Base-by-base conservation (phyloP, 2,888 invertebrate species). In the Mamestra brassicae region DNA sequence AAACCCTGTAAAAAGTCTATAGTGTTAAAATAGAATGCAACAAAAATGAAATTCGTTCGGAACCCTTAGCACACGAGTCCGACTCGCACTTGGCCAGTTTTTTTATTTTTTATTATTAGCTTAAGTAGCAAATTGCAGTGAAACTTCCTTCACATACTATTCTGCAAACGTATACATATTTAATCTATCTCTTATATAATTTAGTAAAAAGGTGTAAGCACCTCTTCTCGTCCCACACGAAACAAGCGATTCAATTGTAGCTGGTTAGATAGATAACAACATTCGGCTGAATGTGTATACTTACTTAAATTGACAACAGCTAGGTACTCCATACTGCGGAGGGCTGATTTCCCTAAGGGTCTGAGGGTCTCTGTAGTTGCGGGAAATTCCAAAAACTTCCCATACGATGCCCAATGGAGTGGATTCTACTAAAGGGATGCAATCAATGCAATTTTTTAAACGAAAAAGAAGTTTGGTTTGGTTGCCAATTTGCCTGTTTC, bases 311-410 rank as follows among this genome's bases (percentile, higher is more conserved):
- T 83, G 83, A 78, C 79, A 69, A 70, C 50, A 72, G 57, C 57
- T 57, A 26, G 26, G 26, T 26, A 72, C 73, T 65, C 65, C 79
- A 73, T 78, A 61, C 66, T n/a, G n/a, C 58, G 55, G 73, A 78
- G 58, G 74, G 47, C 83, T 80, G 80, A 80, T 80, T 80, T 80
- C 80, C 80, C 80, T 47, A 52, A 78, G 83, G 80, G 34, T 66
- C 54, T 36, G 13, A 57, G 65, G 64, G 62, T 45, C 17, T 69
- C 55, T 34, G 45, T 63, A 78, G 50, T 83, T 62, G 74, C 65
- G 65, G 57, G 57, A 34, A 36, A 55, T 54, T 54, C 57, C 15
- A 47, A 64, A 78, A 78, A 65, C 52, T 42, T 80, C 67, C 52
- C 57, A 57, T 65, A 78, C 47, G 26, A 26, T 63, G 76, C 13